Conservation (phyloP, 2,113 vertebrate species). For the Pelvicachromis taeniatus region DNA sequence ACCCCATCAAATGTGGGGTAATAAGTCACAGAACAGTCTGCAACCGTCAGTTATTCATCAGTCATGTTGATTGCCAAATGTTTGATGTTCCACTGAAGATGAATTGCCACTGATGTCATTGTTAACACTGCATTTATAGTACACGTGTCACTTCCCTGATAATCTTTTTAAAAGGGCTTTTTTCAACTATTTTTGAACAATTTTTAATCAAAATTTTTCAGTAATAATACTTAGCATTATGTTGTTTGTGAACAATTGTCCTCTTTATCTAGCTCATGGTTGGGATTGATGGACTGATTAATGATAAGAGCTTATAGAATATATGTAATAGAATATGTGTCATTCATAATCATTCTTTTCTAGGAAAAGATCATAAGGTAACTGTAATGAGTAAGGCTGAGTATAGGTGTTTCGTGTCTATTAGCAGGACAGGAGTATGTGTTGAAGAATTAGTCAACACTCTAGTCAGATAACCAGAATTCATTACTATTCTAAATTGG, state of each 20-base stretch:
- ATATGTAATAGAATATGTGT: neutral
- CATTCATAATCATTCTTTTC: neutral
- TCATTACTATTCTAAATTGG: neutral
- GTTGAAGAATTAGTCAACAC: neutral
- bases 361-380: neutral
- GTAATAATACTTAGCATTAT: neutral
- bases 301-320: neutral
- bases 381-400: neutral
- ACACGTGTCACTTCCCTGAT: neutral
- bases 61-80: neutral
- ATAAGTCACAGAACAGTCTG: neutral
- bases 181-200: neutral
- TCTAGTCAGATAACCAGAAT: neutral
- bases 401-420: neutral
- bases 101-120: neutral
- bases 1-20: neutral
- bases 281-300: neutral
- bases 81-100: neutral
- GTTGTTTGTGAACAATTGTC: neutral
- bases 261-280: fast-evolving
- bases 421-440: neutral
- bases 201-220: neutral
- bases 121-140: fast-evolving
- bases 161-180: neutral
- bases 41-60: neutral